Conservation (phyloP, 2,113 vertebrate species). For the Pedetes capensis region DNA sequence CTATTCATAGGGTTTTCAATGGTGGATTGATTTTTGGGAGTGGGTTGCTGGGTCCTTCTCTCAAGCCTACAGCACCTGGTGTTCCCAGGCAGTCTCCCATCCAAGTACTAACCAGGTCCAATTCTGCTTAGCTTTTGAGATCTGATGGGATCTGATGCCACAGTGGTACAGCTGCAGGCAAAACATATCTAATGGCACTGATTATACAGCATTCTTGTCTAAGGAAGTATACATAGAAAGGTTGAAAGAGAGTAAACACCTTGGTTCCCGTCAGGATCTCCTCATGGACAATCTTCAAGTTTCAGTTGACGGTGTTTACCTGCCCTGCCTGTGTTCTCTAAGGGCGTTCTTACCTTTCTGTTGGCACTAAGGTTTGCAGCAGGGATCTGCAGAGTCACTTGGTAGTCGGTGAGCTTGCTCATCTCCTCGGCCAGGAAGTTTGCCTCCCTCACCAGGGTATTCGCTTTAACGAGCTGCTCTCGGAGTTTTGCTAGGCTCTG, state of each 20-base stretch:
- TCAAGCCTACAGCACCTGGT: no score
- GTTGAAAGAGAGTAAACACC: neutral
- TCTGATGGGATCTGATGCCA: no score
- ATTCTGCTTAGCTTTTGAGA: no score
- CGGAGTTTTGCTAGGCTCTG: constrained; percentile 95
- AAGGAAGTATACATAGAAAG: neutral
- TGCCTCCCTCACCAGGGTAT: constrained; percentile 96
- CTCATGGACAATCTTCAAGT: neutral
- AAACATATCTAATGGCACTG: neutral
- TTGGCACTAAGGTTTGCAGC: constrained; percentile 98
- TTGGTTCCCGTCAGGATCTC: neutral
- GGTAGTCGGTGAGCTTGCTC: constrained; percentile 95
- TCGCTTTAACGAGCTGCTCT: constrained; percentile 97
- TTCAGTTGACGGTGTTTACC: rapidly evolving
- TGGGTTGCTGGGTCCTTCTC: no score
- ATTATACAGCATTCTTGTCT: neutral
- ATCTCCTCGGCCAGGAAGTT: constrained; percentile 98
- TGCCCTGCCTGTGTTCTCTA: no score
- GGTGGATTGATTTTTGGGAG: no score
- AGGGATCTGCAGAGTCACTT: constrained; percentile 98
- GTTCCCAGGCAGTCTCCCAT: no score
- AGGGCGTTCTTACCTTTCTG: constrained; percentile 89
- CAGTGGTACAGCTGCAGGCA: no score
- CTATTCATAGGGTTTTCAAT: no score
- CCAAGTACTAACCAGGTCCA: no score